Base-by-base conservation (phyloP, 2,113 vertebrate genomes). In the Caretta caretta region DNA sequence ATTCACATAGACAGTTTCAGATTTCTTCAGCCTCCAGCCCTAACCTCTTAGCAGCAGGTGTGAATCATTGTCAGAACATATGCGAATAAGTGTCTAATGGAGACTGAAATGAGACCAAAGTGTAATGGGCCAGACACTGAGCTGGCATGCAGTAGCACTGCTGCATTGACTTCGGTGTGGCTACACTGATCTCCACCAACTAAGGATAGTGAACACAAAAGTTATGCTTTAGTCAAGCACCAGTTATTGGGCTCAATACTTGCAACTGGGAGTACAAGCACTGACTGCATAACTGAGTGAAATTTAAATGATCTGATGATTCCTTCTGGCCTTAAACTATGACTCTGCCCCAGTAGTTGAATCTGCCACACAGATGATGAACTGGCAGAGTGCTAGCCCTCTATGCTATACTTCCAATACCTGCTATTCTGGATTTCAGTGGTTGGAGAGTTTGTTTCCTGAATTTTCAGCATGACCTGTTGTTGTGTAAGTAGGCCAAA, bases 351-450 rank as follows among this genome's bases (percentile, higher is more conserved):
- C 25, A 46, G 6, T 24, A 72, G 46, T 46, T 76, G 24, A 46
- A 27, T 11, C 42, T 2, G 22, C 87, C 31, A 89, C 10, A 49
- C 9, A 0, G 1, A 2, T 8, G 76, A 25, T 88, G 86, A 13
- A 53, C 62, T 0, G 0, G 3, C 48, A 24, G 1, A 48, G 35
- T 16, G 3, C 3, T 76, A 75, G 83, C 20, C 80, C 92, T 84
- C 80, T 0, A 0, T 42, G 27, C 50, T 19, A 1, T 0, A 4
- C 72, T 54, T 62, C 62, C 50, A 9, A 27, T 83, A 20, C 80
- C 82, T 78, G 19, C 38, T 27, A 14, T 16, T 29, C 79, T 84
- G 65, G 22, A 42, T 38, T 95, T 75, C 76, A 72, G 53, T 72
- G 57, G 35, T 1, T 85, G 56, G 1, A 91, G 49, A 54, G 35